These are phyloP conservation scores for Pocillopora grandis DNA, from an alignment of 92 coral and sea anemone species.

Conservation along the genomic window DNA sequence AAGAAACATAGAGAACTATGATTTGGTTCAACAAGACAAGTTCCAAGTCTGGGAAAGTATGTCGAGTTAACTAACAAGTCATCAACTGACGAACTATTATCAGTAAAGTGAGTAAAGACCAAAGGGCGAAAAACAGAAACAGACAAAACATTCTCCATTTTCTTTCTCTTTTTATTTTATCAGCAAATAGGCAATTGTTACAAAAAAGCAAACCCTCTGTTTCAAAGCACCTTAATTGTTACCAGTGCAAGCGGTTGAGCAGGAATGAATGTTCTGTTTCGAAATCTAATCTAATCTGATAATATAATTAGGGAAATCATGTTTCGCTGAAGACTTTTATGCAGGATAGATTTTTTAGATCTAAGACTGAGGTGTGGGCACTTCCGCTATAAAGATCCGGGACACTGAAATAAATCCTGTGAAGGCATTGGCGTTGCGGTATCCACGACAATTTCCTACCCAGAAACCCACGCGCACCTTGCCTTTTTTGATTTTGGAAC, in stretches of 20 bases:
- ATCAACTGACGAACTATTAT: no score
- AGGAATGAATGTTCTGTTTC: background rate
- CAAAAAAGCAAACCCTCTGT: background rate
- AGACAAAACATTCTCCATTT: background rate
- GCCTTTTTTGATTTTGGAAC: conserved; percentile 38
- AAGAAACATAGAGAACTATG: no score
- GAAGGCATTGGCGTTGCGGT: background rate
- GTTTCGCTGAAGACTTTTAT: no score
- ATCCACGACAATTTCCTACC: conserved; percentile 19
- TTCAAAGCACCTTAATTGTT: background rate
- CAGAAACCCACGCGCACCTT: conserved; percentile 42
- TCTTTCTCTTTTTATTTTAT: background rate
- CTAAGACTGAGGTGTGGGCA: conserved; percentile 2
- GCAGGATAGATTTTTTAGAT: no score
- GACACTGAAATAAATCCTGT: conserved; percentile 26
- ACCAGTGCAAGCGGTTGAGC: background rate
- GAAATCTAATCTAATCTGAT: background rate
- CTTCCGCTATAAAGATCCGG: conserved; percentile 34
- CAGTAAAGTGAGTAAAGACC: background rate
- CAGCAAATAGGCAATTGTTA: background rate
- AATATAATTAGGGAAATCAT: no score
- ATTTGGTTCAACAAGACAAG: no score
- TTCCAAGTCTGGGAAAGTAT: no score
- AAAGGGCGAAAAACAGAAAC: background rate
- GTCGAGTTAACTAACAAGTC: no score